These are phyloP conservation scores for Ditula angustiorana DNA, from an alignment of 2,888 invertebrate species.

Conservation along the genomic window DNA sequence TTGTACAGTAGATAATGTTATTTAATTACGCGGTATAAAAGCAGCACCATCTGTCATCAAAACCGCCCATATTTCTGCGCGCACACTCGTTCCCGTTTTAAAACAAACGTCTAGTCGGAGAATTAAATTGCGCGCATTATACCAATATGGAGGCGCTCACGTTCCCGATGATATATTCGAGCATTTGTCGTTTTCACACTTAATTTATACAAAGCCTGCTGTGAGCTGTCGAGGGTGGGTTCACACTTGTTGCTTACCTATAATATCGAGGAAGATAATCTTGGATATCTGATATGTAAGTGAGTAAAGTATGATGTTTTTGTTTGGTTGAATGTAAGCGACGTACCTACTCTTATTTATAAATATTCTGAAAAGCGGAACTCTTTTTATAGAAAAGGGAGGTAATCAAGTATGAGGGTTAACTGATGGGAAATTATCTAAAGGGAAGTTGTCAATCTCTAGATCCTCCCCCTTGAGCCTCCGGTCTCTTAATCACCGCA, in stretches of 20 bases:
- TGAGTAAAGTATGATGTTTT: background rate
- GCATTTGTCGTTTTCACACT: slow-evolving; percentile 68
- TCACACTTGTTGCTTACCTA: slow-evolving; percentile 36
- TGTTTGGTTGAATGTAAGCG: no score
- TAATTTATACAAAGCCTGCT: slow-evolving; percentile 70
- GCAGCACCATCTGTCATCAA: background rate
- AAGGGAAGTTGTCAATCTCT: no score
- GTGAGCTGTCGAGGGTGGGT: slow-evolving; percentile 25
- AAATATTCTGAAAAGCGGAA: no score
- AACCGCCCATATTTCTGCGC: background rate
- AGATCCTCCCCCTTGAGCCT: no score
- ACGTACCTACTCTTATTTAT: no score
- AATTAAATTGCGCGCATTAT: slow-evolving; percentile 42
- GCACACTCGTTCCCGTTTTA: slow-evolving; percentile 1
- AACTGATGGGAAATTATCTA: no score
- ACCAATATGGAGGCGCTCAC: slow-evolving; percentile 53
- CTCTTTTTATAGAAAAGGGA: no score
- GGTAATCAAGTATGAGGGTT: no score
- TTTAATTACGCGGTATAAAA: background rate
- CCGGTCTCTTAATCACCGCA: no score
- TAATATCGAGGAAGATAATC: slow-evolving; percentile 2
- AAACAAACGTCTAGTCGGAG: slow-evolving; percentile 20
- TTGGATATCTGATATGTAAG: no score
- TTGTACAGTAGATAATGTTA: no score
- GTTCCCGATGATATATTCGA: slow-evolving; percentile 71